Percentiles rank a stretch among this genome's conserved stretches.
These are phyloP conservation scores for Heliconius ethilla DNA, from an alignment of 2,888 invertebrate species.

Conservation along the genomic window DNA sequence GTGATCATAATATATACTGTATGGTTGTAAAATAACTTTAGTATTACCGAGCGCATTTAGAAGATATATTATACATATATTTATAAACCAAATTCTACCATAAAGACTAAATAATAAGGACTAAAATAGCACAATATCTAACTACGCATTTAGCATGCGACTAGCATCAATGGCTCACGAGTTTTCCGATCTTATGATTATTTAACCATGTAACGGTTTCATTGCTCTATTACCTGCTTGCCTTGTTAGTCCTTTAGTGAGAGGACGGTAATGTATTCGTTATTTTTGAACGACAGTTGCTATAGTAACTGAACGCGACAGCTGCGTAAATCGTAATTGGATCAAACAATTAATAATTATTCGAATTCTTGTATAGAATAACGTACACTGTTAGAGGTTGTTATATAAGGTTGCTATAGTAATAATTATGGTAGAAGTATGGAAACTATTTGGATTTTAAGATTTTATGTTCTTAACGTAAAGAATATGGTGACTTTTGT, in stretches of 20 bases:
- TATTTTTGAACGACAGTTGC: constrained; percentile 43
- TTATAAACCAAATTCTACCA: constrained; percentile 9
- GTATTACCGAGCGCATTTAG: constrained; percentile 33
- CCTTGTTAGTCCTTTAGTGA: constrained; percentile 32
- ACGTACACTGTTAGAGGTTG: constrained; percentile 40
- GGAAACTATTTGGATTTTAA: not conserved
- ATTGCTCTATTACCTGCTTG: constrained; percentile 24
- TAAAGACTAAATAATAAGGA: not conserved
- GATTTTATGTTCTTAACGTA: not conserved
- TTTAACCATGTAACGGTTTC: constrained; percentile 26
- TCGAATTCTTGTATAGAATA: constrained; percentile 68
- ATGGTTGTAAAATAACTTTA: constrained; percentile 34
- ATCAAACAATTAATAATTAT: constrained; percentile 72
- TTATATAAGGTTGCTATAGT: constrained; percentile 18
- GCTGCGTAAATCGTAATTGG: constrained; percentile 63
- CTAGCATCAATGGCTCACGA: constrained; percentile 22
- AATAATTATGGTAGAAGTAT: constrained; percentile 4
- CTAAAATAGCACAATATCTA: not conserved
- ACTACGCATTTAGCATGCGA: constrained; percentile 18
- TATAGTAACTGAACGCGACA: constrained; percentile 62
- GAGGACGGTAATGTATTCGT: constrained; percentile 30
- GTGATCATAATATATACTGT: constrained; percentile 48
- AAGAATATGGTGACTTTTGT: not conserved
- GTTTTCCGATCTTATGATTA: constrained; percentile 20
- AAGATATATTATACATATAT: constrained; percentile 29